These are phyloP conservation scores for Syncerus caffer DNA, from an alignment of 2,797 vertebrate genomes.

Conservation along the genomic window DNA sequence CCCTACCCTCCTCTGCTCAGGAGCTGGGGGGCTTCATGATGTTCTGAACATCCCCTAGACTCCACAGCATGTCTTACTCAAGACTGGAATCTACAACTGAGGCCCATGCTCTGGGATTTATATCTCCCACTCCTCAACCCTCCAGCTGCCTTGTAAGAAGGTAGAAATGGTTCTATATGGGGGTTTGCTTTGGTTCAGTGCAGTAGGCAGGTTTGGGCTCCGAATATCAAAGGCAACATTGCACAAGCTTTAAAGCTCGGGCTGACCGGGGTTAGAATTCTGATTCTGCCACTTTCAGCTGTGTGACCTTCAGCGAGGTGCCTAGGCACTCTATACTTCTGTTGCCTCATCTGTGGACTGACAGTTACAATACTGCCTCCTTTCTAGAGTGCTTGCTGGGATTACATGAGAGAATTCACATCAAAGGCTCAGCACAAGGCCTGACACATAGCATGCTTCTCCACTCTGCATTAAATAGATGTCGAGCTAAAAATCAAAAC, in stretches of 20 bases:
- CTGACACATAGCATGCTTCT: not conserved
- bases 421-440: not conserved
- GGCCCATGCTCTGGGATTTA: not conserved
- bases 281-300: not conserved
- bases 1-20: not conserved
- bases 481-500: constrained; percentile 10
- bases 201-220: not conserved
- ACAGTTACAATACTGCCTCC: not conserved
- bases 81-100: not conserved
- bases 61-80: not conserved
- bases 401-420: not conserved
- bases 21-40: not conserved
- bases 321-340: not conserved
- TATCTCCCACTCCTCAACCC: not conserved
- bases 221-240: not conserved
- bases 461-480: constrained; percentile 4
- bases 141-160: not conserved
- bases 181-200: not conserved
- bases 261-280: not conserved
- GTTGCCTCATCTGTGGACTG: not conserved
- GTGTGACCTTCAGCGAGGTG: not conserved
- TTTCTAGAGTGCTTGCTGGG: not conserved
- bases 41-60: not conserved
- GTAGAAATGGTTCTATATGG: not conserved
- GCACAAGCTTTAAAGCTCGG: not conserved